These are phyloP conservation scores for Epistrophe eligans DNA, from an alignment of 2,888 invertebrate genomes.

Conservation along the genomic window DNA sequence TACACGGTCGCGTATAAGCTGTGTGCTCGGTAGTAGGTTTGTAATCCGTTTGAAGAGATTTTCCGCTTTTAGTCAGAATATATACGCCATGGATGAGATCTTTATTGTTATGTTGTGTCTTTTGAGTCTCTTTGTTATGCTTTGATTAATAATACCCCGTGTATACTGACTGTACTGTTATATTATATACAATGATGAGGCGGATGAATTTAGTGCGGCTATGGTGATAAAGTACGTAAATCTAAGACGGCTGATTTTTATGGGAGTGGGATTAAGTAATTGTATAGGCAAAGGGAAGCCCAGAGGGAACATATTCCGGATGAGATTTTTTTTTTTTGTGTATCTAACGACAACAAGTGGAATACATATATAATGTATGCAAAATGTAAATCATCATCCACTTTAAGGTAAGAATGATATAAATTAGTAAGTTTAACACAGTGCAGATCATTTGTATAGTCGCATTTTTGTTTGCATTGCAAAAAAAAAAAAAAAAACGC, in stretches of 20 bases:
- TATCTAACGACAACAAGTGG: conserved; percentile 53
- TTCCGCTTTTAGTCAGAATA: conserved; percentile 80
- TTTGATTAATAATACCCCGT: conserved; percentile 69
- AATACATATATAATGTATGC: conserved; percentile 27
- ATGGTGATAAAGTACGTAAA: conserved; percentile 63
- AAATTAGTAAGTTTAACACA: conserved; percentile 56
- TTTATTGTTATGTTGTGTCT: conserved; percentile 69
- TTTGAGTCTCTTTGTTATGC: conserved; percentile 64
- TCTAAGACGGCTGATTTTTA: conserved; percentile 51
- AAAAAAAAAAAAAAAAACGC: not conserved
- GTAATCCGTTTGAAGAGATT: conserved; percentile 83
- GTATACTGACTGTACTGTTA: conserved; percentile 26
- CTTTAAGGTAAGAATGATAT: conserved; percentile 73
- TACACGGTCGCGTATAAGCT: conserved; percentile 53
- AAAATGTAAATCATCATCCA: conserved; percentile 69
- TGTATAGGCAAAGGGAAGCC: conserved; percentile 21
- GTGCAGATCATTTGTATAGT: not conserved
- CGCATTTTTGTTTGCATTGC: not conserved
- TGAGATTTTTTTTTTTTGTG: conserved; percentile 33
- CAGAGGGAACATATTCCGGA: conserved; percentile 14
- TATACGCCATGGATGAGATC: conserved; percentile 78
- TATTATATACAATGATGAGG: conserved; percentile 41
- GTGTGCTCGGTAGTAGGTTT: conserved; percentile 79
- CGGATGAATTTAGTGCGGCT: conserved; percentile 57
- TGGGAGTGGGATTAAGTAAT: conserved; percentile 32